Base-by-base conservation (phyloP, 2,113 vertebrate genomes). In the Alouatta palliata region DNA sequence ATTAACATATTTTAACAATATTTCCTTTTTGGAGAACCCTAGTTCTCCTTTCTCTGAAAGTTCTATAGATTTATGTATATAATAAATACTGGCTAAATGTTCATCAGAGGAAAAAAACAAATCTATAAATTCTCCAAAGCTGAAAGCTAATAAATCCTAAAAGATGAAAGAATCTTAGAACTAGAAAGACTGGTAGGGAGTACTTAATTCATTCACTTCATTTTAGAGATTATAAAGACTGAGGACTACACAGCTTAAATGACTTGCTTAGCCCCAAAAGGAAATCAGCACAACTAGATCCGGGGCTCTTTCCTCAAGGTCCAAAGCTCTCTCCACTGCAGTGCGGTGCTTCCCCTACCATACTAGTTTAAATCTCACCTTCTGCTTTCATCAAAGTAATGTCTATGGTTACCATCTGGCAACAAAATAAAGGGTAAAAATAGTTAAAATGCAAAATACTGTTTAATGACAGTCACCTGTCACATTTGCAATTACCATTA, bases 81-180 rank as follows among this genome's bases (percentile, higher is more conserved):
- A 30, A 83, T 82, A 81, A 81, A 73, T 21, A 23, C 56, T 64
- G 17, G 56, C 70, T 90, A 75, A 94, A 52, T 80, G 73, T 52
- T n/a, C 68, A 81, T 13, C 86, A 83, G 32, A 66, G 7, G 68
- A 91, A 70, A 92, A 76, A 37, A 88, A 87, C 43, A 97, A 83
- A 96, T 43, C 92, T 58, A 79, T 75, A 85, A 76, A 73, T 82
- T 49, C 56, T 91, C 21, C 45, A 45, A 94, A 94, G 56, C 13
- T 95, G 37, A 95, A 95, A 87, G 52, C 30, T 92, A 71, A 79
- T 47, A 94, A 87, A 68, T 70, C 32, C 64, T 79, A 95, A 89
- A 94, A 93, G 27, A 68, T 64, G 11, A 95, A 92, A 84, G 61
- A 88, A 43, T 21, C 32, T 68, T 47, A 71, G 76, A 71, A 77